Percentiles rank a stretch among this genome's conserved stretches.
phyloP scores from a whole-genome alignment of 2,113 vertebrate genomes.

The Sialia sialis region DNA sequence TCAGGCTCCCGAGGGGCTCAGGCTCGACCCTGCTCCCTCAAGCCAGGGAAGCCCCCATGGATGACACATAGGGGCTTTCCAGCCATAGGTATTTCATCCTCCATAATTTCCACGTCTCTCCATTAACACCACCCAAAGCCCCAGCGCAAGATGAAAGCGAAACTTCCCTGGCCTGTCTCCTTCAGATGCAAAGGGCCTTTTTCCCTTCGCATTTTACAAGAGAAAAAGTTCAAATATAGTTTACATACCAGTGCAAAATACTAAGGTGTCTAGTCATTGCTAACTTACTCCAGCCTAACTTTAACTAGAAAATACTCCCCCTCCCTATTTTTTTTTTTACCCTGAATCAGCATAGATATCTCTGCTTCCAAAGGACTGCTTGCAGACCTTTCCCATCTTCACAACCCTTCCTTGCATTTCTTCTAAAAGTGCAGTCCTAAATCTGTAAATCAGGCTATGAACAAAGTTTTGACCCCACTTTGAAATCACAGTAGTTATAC shows the following conservation, averaged over 20 bases:
- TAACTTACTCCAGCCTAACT: not conserved
- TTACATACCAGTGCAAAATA: conserved; percentile 21
- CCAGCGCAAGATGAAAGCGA: conserved; percentile 17
- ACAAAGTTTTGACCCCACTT: not conserved
- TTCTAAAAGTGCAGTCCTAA: not conserved
- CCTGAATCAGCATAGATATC: not conserved
- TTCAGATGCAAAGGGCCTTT: not conserved
- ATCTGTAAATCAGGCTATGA: not conserved
- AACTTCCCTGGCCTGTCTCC: not conserved
- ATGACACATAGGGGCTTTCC: not conserved
- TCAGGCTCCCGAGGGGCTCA: not conserved
- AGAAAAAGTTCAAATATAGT: conserved; percentile 58
- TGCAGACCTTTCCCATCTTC: not conserved
- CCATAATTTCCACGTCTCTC: not conserved
- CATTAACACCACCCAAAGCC: not conserved
- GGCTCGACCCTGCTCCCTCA: not conserved
- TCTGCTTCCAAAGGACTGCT: not conserved
- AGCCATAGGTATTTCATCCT: not conserved
- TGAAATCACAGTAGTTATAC: not conserved
- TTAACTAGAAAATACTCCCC: not conserved
- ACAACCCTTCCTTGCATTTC: not conserved
- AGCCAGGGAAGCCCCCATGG: not conserved
- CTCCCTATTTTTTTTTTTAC: rapidly evolving
- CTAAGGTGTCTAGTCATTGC: not conserved
- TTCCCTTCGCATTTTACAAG: not conserved